Base-by-base conservation (phyloP, 1,140 invertebrate species). In the Neodiprion lecontei region DNA sequence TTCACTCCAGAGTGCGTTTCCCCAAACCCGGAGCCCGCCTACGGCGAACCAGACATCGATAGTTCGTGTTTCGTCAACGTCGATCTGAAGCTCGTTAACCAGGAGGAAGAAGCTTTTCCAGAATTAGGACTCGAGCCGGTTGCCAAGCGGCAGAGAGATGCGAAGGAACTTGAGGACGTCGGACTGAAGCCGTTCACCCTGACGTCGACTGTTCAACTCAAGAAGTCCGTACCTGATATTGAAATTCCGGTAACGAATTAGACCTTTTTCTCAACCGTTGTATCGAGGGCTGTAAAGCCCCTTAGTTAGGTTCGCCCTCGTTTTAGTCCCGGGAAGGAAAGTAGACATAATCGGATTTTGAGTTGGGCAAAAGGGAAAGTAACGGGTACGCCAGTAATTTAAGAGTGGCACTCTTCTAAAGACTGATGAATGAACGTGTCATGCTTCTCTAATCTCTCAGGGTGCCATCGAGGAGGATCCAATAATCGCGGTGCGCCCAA, bases 1-100 rank as follows among this genome's bases (percentile, higher is more conserved):
- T 80, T 80, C 65, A 79, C 74, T 14, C 79, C 77, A 49, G 76
- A 77, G 69, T 74, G 50, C 23, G 65, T 79, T 9, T 61, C 70
- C 9, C 53, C 8, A 11, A 7, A 47, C 1, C 49, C 17, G 12
- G 65, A 75, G 48, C 8, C 61, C 17, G 12, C 67, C 50, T 72
- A 48, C 17, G 17, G 50, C 67, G 74, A 72, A 17, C 67, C 67
- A 47, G 9, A 61, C 17, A 74, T 70, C 53, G 72, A 77, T 5
- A 75, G 76, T 49, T 68, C 69, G 11, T 75, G 75, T 67, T 79
- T 80, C 69, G 75, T 76, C 1, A 76, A 74, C 17, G 72, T 80
- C 40, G 76, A 79, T 17, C 50, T 79, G 11, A 72, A 67, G 11
- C 47, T 61, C 49, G 9, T 40, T 67, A 28, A 48, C 14, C 66